Base-by-base conservation (phyloP, 2,888 invertebrate genomes). In the Crossocerus cetratus region DNA sequence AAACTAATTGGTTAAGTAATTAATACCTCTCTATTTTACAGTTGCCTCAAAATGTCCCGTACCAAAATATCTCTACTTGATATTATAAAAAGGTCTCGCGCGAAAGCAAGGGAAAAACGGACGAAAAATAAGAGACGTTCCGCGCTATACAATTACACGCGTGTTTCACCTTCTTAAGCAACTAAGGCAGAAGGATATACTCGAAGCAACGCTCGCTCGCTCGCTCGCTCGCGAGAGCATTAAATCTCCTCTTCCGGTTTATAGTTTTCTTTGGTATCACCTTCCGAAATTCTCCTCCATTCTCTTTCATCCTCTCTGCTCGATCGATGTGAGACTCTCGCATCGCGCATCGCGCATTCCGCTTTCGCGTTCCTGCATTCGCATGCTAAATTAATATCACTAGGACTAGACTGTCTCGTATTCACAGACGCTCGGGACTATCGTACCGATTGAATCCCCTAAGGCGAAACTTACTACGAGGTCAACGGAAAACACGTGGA, bases 61-160 rank as follows among this genome's bases (percentile, higher is more conserved):
- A 81, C 82, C 82, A 81, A 81, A 81, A 81, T 82, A 81, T 82
- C 68, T 81, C 80, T 81, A 80, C 77, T 69, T 62, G 66, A 67
- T 69, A 65, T 72, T 32, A 72, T 67, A 69, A 81, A 81, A 69
- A 68, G 58, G 69, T 62, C 45, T 55, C 67, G 56, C 72, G 58
- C 14, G 61, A 71, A 76, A 64, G 69, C 57, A 79, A 71, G 56
- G 62, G 62, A 53, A 62, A 64, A 61, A 65, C 4, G 66, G 65
- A 65, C 54, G 49, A 65, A 72, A 62, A 56, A 69, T 71, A 78
- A 76, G 53, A 21, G n/a, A 57, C 56, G 53, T 3, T 59, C 43
- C 64, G 49, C 55, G 64, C 56, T 69, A 68, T 75, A 72, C 72
- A 72, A 23, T 32, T 23, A 43, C 20, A 49, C 54, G 60, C 56